Evolutionary conservation across 2,888 invertebrate genomes (phyloP), one percentile per base, ranked within the genome.

Genomic region (Meta bourneti): DNA sequence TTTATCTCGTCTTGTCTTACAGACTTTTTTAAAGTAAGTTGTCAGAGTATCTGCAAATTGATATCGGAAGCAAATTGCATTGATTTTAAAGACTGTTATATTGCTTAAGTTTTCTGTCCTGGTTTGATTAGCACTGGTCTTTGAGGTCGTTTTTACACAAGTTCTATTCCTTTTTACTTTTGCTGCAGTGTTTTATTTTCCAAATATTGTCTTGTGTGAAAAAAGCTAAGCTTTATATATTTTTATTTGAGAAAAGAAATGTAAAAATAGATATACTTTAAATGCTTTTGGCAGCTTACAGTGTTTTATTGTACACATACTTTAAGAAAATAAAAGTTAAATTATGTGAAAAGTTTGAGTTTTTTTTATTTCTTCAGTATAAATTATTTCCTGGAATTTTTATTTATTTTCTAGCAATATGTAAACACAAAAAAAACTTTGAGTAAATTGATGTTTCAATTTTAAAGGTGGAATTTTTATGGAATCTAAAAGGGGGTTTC

Each of bases 261-360:
- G 61, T 87, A 84, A 75, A 84, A 71, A 89, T 89, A 92, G 91
- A 83, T 84, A 81, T 90, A 89, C 80, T 89, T 92, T 92, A 92
- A 92, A 84, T 82, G 88, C 84, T 89, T 90, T 80, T 89, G 92
- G 92, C 92, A 92, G 92, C 92, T 92, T 92, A 92, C 92, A 92
- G 89, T 92, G 84, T 92, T 92, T 92, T 89, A 92, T 92, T 92
- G 92, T 92, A 92, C 89, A 89, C 92, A 89, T 92, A 80, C 85
- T 92, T 89, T 89, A 82, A 89, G 75, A 82, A 89, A 91, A 88
- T 87, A 89, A 90, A 89, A 87, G 78, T 87, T 87, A 87, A 87
- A 87, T 87, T 87, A 87, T 79, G 87, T 87, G 87, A 79, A 74
- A 49, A 13, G 51, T 11, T 11, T 34, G 20, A 9, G 11, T 34